phyloP scores from a whole-genome alignment of 2,113 vertebrate species.

The Myxocyprinus asiaticus region DNA sequence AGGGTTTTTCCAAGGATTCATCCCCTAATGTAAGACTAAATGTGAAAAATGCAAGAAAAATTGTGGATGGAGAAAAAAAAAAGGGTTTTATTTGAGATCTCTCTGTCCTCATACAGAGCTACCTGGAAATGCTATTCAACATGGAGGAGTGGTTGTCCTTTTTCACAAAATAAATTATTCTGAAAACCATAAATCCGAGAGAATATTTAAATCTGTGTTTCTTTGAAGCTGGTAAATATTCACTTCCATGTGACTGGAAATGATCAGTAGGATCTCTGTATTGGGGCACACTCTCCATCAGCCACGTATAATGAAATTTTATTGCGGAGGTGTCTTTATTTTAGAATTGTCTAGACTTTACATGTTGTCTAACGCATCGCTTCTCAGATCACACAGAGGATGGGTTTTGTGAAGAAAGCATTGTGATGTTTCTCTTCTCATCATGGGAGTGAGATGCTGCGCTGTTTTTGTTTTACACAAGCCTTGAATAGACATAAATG shows the following conservation, averaged over 20 bases:
- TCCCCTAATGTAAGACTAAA: conserved; percentile 26
- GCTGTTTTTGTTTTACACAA: neutral
- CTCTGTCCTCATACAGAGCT: conserved; percentile 38
- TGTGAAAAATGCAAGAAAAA: conserved; percentile 16
- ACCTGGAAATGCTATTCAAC: conserved; percentile 42
- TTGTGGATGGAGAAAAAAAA: conserved; percentile 27
- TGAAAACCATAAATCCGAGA: conserved; percentile 39
- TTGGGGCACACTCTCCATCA: too few relatives aligned
- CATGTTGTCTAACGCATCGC: neutral
- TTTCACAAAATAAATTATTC: conserved; percentile 65
- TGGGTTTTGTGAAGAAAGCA: conserved; percentile 3
- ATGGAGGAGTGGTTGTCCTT: conserved; percentile 65
- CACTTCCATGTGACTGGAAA: neutral
- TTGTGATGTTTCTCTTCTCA: conserved; percentile 1
- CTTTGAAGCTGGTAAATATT: neutral
- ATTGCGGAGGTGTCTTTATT: conserved; percentile 1
- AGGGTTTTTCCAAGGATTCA: conserved; percentile 56
- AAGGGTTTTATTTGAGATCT: conserved; percentile 51
- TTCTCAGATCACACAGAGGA: conserved; percentile 13
- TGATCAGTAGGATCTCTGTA: neutral
- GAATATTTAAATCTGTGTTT: neutral
- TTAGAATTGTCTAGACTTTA: conserved; percentile 15
- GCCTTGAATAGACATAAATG: neutral
- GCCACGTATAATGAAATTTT: conserved; percentile 1
- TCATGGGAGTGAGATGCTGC: neutral